A percentile compares a stretch with the other conserved stretches of the same genome.
phyloP scores from a whole-genome alignment of 2,113 vertebrate genomes.

The Chunga burmeisteri region DNA sequence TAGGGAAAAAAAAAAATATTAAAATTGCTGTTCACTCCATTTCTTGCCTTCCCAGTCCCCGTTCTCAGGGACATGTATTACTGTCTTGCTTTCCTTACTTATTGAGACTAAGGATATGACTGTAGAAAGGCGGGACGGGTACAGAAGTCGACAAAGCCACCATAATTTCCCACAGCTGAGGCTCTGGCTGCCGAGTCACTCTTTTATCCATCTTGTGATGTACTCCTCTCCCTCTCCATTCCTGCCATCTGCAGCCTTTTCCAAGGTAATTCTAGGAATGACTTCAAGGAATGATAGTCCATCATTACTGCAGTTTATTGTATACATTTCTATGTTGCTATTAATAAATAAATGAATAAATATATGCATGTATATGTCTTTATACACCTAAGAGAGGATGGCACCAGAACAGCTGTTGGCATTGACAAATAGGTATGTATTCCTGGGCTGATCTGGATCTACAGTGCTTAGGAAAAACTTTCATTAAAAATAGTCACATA shows the following conservation, averaged over 20 bases:
- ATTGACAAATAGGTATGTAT: background rate
- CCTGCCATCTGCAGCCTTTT: background rate
- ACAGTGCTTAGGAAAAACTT: background rate
- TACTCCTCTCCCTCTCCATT: background rate
- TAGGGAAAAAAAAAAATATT: accelerated
- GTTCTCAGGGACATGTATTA: background rate
- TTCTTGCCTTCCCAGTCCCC: background rate
- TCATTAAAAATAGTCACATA: background rate
- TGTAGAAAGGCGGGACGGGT: background rate
- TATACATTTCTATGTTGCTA: background rate
- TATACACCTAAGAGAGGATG: background rate
- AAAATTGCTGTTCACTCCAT: background rate
- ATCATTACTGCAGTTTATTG: background rate
- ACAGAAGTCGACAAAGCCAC: background rate
- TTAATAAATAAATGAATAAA: background rate
- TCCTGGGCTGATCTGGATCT: background rate
- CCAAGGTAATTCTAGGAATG: background rate
- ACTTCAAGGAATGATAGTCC: background rate
- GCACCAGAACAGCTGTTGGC: background rate
- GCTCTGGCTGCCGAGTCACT: background rate
- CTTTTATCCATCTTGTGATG: background rate
- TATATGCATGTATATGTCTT: background rate
- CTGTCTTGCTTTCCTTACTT: background rate
- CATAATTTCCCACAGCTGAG: background rate
- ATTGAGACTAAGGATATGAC: background rate